Conservation (phyloP, 64 coral and sea anemone genomes). For the Montipora capricornis region DNA sequence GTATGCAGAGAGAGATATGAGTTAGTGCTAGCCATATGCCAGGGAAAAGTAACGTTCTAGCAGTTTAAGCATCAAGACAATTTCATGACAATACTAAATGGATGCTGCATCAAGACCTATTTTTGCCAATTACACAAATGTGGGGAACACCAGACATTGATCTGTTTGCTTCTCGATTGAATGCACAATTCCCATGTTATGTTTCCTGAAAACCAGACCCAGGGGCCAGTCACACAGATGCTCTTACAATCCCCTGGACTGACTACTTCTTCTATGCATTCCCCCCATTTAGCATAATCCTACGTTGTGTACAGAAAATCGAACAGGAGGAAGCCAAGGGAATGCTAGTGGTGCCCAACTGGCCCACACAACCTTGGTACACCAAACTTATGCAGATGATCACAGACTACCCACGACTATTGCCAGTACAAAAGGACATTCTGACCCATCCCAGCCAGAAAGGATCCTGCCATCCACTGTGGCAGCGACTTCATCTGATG, state of each 20-base stretch:
- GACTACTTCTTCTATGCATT: conserved; percentile 32
- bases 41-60: background rate
- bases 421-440: background rate
- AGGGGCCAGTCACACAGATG: background rate
- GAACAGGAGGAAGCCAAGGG: conserved; percentile 35
- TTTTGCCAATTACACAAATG: conserved; percentile 14
- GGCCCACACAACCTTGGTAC: conserved; percentile 59
- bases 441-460: background rate
- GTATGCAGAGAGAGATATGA: too few species aligned
- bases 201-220: conserved; percentile 80
- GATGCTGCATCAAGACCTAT: conserved; percentile 54
- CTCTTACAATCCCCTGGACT: conserved; percentile 30
- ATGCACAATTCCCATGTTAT: conserved; percentile 17
- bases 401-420: conserved; percentile 3
- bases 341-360: conserved; percentile 31
- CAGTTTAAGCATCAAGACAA: background rate
- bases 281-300: conserved; percentile 24
- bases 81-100: conserved; percentile 57
- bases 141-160: conserved; percentile 30
- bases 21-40: conserved; percentile 2
- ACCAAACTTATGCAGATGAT: background rate
- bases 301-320: conserved; percentile 34
- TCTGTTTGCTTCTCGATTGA: conserved; percentile 38
- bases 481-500: conserved; percentile 6
- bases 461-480: conserved; percentile 11